A percentile compares a stretch with the other conserved stretches of the same genome.
These are phyloP conservation scores for Diadromus collaris DNA, from an alignment of 2,888 invertebrate genomes.

Conservation along the genomic window DNA sequence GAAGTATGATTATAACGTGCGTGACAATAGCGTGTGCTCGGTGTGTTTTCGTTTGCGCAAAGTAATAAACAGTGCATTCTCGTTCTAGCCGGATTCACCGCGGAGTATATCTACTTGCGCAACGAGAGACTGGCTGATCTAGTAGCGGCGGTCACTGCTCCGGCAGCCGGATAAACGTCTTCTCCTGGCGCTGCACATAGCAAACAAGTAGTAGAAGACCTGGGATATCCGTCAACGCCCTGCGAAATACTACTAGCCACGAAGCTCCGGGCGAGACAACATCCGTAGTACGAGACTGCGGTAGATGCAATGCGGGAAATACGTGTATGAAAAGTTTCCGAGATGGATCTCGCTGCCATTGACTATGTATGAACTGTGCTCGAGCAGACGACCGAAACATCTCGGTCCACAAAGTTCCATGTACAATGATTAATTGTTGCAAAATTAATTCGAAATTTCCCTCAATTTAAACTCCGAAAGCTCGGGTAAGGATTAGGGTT, in stretches of 20 bases:
- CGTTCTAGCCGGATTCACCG: conserved; percentile 37
- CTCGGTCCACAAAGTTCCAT: not conserved
- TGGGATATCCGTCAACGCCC: not conserved
- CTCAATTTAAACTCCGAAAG: not conserved
- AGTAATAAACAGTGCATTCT: conserved; percentile 22
- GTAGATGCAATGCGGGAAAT: not conserved
- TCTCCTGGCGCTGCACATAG: not conserved
- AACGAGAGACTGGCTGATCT: conserved; percentile 42
- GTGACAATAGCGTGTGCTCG: not conserved
- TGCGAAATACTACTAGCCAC: not conserved
- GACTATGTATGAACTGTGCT: not conserved
- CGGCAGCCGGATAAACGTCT: conserved; percentile 39
- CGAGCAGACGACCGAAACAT: not conserved
- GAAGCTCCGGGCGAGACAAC: not conserved
- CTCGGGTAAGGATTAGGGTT: not conserved
- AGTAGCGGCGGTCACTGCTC: conserved; percentile 60
- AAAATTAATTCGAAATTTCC: not conserved
- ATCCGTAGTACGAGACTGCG: conserved; percentile 7
- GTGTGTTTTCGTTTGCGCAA: not conserved
- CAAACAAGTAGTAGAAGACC: not conserved
- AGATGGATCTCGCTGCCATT: not conserved
- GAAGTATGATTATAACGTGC: conserved; percentile 31
- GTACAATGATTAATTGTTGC: not conserved
- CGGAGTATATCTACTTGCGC: conserved; percentile 54
- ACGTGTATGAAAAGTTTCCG: not conserved